phyloP scores from a whole-genome alignment of 2,113 vertebrate species.

The Ictidomys tridecemlineatus region DNA sequence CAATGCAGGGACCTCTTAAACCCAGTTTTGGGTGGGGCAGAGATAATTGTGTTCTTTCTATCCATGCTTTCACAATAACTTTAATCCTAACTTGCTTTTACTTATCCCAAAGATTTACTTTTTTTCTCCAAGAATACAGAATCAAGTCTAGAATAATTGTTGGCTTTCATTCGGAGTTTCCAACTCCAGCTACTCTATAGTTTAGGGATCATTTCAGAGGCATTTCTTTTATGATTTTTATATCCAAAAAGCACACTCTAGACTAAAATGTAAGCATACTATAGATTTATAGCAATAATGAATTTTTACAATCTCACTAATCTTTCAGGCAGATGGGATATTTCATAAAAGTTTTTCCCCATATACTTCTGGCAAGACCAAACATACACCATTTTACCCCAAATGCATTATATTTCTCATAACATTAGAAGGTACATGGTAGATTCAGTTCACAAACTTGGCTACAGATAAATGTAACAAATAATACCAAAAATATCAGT shows the following conservation, averaged over 20 bases:
- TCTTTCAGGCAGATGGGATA: constrained; percentile 64
- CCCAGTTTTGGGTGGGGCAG: not conserved
- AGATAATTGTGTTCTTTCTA: not conserved
- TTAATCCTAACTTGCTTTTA: not conserved
- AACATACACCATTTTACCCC: constrained; percentile 43
- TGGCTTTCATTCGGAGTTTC: constrained; percentile 22
- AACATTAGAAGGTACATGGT: constrained; percentile 49
- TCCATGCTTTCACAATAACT: not conserved
- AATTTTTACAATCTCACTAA: constrained; percentile 61
- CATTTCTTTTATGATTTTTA: constrained; percentile 1
- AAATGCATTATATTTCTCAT: constrained; percentile 61
- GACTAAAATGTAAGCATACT: constrained; percentile 37
- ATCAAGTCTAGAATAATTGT: not conserved
- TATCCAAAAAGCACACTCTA: not conserved
- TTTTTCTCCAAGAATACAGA: not conserved
- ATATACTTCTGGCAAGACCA: constrained; percentile 52
- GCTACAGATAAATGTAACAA: constrained; percentile 62
- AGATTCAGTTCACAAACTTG: constrained; percentile 74
- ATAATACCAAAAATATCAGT: constrained; percentile 69
- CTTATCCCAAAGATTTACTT: not conserved
- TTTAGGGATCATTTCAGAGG: not conserved
- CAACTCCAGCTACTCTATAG: not conserved
- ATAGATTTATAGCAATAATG: constrained; percentile 63
- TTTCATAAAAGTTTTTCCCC: constrained; percentile 19
- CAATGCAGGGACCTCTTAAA: not conserved